Base-by-base conservation (phyloP, 2,797 vertebrate species). In the Zalophus californianus region DNA sequence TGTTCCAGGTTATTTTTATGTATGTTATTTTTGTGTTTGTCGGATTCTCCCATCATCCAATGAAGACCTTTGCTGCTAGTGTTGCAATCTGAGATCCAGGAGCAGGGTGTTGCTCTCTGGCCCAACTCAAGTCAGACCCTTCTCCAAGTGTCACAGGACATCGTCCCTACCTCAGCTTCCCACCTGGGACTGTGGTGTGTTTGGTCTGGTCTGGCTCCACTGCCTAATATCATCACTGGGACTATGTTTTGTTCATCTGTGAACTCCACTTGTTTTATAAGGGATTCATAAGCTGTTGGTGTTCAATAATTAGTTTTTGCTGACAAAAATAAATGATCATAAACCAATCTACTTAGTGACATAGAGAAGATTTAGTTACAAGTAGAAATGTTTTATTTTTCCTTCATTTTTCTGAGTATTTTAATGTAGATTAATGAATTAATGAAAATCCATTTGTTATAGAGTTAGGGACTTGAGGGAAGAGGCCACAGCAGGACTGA, bases 281-380 rank as follows among this genome's bases (percentile, higher is more conserved):
- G 3, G 66, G 38, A 68, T 32, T 29, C 13, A 72, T 14, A 79
- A 41, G 29, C 56, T 52, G 4, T 64, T 56, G 44, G 32, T 62
- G 20, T 6, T 58, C 52, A 86, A 6, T 68, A 70, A 84, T 89
- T 85, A 79, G 48, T 72, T 23, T 86, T 91, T 62, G 7, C 44
- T 68, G 84, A 90, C 68, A 85, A 94, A 94, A 60, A 75, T 62
- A 54, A 82, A 38, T 85, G 77, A 58, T 86, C 68, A 70, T 56
- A 78, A 85, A n/a, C 48, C 90, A 35, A 18, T 50, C 35, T 90
- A 32, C 7, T 84, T 48, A 56, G 38, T 10, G 1, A 56, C 27
- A 90, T 87, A 84, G 52, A 77, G 44, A 90, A 32, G 50, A 60
- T 90, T 54, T 86, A 77, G 52, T 85, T 89, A 35, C 14, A 66